A percentile compares a stretch with the other conserved stretches of the same genome.
Conservation (phyloP, 2,888 invertebrate genomes). For the Drosophila basisetae region DNA sequence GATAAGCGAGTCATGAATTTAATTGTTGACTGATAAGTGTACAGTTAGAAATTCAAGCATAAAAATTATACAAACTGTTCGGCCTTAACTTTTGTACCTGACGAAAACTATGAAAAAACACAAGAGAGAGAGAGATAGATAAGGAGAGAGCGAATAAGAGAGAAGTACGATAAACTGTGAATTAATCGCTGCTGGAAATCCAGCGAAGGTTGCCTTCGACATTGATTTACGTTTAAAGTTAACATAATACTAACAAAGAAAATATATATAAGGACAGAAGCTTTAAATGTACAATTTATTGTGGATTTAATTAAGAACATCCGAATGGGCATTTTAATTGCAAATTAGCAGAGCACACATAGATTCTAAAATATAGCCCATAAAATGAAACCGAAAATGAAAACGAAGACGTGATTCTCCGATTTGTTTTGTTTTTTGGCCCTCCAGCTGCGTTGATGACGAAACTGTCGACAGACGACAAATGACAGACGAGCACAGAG, state of each 20-base stretch:
- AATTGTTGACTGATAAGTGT: slow-evolving; percentile 70
- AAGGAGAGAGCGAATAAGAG: not conserved
- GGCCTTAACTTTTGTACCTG: slow-evolving; percentile 65
- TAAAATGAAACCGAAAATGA: slow-evolving; percentile 48
- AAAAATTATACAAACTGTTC: slow-evolving; percentile 7
- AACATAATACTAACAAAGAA: slow-evolving; percentile 6
- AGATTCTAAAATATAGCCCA: slow-evolving; percentile 27
- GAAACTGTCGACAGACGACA: slow-evolving; percentile 18
- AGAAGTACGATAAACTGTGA: slow-evolving; percentile 33
- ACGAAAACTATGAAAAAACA: slow-evolving; percentile 16
- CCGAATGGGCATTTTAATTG: slow-evolving; percentile 68
- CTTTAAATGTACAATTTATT: slow-evolving; percentile 24
- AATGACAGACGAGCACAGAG: not conserved
- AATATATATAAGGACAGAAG: slow-evolving; percentile 32
- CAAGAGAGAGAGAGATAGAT: not conserved
- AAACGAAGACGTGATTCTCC: slow-evolving; percentile 18
- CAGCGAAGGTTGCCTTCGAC: slow-evolving; percentile 17
- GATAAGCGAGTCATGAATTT: slow-evolving; percentile 63
- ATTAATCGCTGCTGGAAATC: slow-evolving; percentile 59
- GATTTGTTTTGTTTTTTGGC: slow-evolving; percentile 5
- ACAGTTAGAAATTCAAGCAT: slow-evolving; percentile 34
- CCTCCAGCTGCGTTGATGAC: slow-evolving; percentile 60
- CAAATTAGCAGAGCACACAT: slow-evolving; percentile 59
- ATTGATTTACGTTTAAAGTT: slow-evolving; percentile 58
- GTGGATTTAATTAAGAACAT: slow-evolving; percentile 60